These are phyloP conservation scores for Anastrepha ludens DNA, from an alignment of 1,140 invertebrate genomes.

Conservation along the genomic window DNA sequence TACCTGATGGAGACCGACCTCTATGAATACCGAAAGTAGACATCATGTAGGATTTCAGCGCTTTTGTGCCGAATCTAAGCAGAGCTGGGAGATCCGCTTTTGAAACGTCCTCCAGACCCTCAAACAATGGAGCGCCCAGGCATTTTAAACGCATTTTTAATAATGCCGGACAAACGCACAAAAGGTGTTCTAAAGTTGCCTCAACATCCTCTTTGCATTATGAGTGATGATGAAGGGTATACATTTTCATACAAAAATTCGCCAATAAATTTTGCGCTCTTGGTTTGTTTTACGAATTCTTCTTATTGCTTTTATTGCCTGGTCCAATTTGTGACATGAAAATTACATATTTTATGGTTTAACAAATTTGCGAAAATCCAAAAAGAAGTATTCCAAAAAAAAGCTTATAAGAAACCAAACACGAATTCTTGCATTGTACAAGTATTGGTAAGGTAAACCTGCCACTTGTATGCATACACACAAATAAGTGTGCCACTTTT, in stretches of 20 bases:
- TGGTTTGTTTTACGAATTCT: too few species aligned
- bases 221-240: background rate
- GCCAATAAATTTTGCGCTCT: background rate
- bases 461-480: background rate
- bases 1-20: too few species aligned
- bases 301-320: background rate
- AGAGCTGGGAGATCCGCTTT: too few species aligned
- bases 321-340: background rate
- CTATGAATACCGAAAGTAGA: too few species aligned
- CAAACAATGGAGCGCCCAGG: too few species aligned
- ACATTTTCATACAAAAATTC: background rate
- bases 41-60: too few species aligned
- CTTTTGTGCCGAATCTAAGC: too few species aligned
- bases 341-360: slow-evolving; percentile 46
- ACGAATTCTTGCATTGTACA: background rate
- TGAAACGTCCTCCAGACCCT: too few species aligned
- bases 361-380: slow-evolving; percentile 18
- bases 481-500: slow-evolving; percentile 32
- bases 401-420: background rate
- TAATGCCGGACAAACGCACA: too few species aligned
- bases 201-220: too few species aligned
- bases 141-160: too few species aligned
- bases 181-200: too few species aligned
- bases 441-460: background rate
- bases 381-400: background rate